phyloP scores from a whole-genome alignment of 2,888 invertebrate species.

The Altica lythri region DNA sequence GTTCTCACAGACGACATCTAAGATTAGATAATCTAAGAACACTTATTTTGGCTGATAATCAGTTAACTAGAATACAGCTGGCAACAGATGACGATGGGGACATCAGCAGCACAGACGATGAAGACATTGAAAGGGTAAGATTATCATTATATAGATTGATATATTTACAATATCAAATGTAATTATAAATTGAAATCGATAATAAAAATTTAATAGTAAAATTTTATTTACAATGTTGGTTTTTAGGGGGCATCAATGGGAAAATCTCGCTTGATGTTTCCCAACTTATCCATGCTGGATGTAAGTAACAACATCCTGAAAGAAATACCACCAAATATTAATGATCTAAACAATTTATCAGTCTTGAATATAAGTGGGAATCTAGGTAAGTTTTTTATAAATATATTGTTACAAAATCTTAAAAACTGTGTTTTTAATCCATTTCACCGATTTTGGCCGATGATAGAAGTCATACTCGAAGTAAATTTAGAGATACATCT shows the following conservation, averaged over 20 bases:
- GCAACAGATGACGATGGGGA: constrained; percentile 81
- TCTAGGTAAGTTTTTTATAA: constrained; percentile 61
- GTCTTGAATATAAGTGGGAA: constrained; percentile 92
- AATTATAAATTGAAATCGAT: no score
- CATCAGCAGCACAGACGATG: constrained; percentile 62
- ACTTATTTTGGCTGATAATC: constrained; percentile 84
- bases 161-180: no score
- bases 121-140: constrained; percentile 66
- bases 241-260: constrained; percentile 59
- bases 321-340: constrained; percentile 81
- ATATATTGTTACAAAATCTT: no score
- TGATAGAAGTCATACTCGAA: no score
- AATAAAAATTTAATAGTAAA: no score
- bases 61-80: constrained; percentile 77
- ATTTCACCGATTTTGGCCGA: no score
- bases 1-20: constrained; percentile 82
- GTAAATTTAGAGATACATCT: no score
- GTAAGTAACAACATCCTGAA: constrained; percentile 84
- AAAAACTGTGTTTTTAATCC: no score
- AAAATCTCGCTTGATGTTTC: constrained; percentile 80
- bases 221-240: no score
- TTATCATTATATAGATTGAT: no score
- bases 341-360: constrained; percentile 85
- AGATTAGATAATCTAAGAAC: constrained; percentile 81
- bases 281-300: constrained; percentile 93